Percentiles rank a stretch among this genome's conserved stretches.
phyloP scores from a whole-genome alignment of 2,113 vertebrate genomes.

The Chiloscyllium plagiosum region DNA sequence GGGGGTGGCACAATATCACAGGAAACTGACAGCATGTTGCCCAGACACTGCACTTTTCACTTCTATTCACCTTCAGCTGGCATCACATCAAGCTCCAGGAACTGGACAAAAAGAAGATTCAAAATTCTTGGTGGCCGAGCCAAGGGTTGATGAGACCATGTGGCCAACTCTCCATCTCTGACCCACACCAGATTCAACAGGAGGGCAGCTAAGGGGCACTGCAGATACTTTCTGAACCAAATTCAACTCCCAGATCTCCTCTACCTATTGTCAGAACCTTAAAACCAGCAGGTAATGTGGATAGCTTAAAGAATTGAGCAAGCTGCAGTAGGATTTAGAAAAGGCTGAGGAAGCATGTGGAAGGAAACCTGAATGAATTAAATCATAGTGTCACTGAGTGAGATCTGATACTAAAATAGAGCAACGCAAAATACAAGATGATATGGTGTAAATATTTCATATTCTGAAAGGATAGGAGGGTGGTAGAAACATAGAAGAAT shows the following conservation, averaged over 20 bases:
- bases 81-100: background rate
- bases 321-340: background rate
- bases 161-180: background rate
- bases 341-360: background rate
- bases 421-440: too few relatives aligned
- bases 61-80: too few relatives aligned
- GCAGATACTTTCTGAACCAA: background rate
- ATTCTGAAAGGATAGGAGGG: background rate
- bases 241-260: background rate
- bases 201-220: background rate
- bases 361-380: background rate
- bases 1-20: too few relatives aligned
- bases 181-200: background rate
- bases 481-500: too few relatives aligned
- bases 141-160: background rate
- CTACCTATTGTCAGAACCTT: background rate
- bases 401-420: background rate
- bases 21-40: too few relatives aligned
- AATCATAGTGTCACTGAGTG: background rate
- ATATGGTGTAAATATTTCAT: background rate
- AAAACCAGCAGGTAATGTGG: too few relatives aligned
- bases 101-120: background rate
- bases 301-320: background rate
- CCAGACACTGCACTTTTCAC: too few relatives aligned
- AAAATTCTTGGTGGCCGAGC: background rate